These are phyloP conservation scores for Heterodera filipjevi DNA, from an alignment of 2,888 invertebrate genomes.

Conservation along the genomic window DNA sequence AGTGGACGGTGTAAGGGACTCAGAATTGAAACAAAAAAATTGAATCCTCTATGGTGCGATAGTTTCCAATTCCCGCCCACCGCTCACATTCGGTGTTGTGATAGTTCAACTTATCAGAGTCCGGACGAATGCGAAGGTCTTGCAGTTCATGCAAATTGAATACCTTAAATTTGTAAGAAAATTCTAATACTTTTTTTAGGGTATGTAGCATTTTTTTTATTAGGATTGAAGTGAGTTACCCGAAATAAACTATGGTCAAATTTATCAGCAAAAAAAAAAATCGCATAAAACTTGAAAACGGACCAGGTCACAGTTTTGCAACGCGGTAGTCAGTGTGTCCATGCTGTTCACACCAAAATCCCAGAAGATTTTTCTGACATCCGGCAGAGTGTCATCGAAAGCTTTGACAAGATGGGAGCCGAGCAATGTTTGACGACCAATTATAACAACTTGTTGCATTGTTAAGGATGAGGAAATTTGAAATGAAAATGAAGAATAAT, in stretches of 20 bases:
- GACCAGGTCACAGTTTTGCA: constrained; percentile 36
- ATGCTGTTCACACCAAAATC: constrained; percentile 27
- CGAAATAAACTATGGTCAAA: too few species aligned
- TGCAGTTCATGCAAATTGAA: constrained; percentile 54
- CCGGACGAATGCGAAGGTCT: constrained; percentile 51
- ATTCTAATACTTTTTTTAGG: not conserved
- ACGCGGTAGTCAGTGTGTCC: constrained; percentile 29
- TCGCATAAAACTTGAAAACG: too few species aligned
- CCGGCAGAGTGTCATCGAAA: constrained; percentile 25
- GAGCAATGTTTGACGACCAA: constrained; percentile 43
- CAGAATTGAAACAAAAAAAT: too few species aligned
- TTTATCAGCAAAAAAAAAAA: too few species aligned
- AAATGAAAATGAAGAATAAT: too few species aligned
- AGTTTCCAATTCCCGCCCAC: not conserved
- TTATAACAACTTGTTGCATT: constrained; percentile 38
- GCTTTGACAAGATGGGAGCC: constrained; percentile 42
- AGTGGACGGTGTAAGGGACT: too few species aligned
- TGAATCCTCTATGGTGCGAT: too few species aligned
- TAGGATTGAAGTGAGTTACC: too few species aligned
- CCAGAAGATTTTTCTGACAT: constrained; percentile 25
- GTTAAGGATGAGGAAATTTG: too few species aligned
- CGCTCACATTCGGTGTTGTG: constrained; percentile 54
- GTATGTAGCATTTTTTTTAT: not conserved
- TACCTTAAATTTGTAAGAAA: constrained; percentile 38
- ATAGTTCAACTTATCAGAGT: constrained; percentile 38